Evolutionary conservation across 2,888 invertebrate genomes (phyloP), one percentile per base, ranked within the genome.

Genomic region (Epinotia nisella): DNA sequence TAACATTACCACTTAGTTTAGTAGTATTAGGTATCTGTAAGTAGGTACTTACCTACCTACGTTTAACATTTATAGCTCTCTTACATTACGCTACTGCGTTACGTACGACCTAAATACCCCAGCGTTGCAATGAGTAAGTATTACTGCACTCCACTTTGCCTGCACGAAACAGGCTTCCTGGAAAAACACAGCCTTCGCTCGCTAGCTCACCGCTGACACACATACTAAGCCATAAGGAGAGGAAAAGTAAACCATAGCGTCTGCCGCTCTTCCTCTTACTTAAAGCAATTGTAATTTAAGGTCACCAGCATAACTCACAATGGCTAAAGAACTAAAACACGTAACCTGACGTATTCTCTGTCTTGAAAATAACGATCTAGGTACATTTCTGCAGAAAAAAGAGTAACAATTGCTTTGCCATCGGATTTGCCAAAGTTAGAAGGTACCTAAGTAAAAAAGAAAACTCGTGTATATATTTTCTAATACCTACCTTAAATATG

Each of bases 151-250:
- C 53, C 51, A 68, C 62, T 69, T 68, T 71, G 64, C 64, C 69
- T 59, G 51, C 45, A 55, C 60, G 62, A 68, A 68, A 62, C 51
- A 15, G 24, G 45, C 62, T 73, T 69, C 73, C 58, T 41, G 58
- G 73, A 73, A 73, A 69, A 41, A 64, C 24, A 2, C 68, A 72
- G 67, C 73, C 68, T 69, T 62, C 73, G 60, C 70, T 64, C n/a
- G 51, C 53, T 41, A 45, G 41, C 11, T 56, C 7, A 49, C 49
- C 11, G 51, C 19, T 56, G 56, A 51, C 68, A 61, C 69, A 39
- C 69, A 39, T 70, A 49, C 49, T 49, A 7, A 15, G 41, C 53
- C 24, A 24, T 60, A 51, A 24, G 60, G 19, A 39, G 51, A 49
- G 39, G 60, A 53, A 69, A 69, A 60, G 53, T 60, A 69, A 61